Conservation (phyloP, 2,113 vertebrate species). For the Colius striatus region DNA sequence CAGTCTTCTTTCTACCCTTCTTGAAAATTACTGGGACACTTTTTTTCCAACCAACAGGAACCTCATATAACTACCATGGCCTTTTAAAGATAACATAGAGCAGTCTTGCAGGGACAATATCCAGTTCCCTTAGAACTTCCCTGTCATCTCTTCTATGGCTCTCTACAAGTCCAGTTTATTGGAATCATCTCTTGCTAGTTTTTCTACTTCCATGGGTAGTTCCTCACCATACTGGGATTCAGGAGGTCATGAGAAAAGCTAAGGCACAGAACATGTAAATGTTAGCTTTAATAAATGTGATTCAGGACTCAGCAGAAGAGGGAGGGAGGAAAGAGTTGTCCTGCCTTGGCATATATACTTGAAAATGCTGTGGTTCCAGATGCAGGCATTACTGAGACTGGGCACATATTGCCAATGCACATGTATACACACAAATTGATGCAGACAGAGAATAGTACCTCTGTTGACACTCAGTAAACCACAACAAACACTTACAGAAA, state of each 20-base stretch:
- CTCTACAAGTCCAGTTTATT: neutral
- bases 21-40: neutral
- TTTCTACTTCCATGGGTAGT: neutral
- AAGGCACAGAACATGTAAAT: neutral
- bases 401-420: neutral
- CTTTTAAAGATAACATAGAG: neutral
- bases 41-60: neutral
- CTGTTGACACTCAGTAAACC: neutral
- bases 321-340: neutral
- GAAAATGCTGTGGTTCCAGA: neutral
- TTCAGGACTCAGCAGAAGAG: neutral
- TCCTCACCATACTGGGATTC: neutral
- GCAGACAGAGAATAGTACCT: neutral
- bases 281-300: neutral
- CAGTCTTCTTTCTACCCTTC: rapidly evolving
- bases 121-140: neutral
- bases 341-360: neutral
- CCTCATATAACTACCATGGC: rapidly evolving
- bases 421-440: no score
- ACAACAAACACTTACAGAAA: neutral
- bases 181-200: neutral
- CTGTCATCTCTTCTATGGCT: neutral
- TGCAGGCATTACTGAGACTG: rapidly evolving
- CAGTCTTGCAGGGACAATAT: neutral
- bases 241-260: neutral